These are phyloP conservation scores for Myrmecophaga tridactyla DNA, from an alignment of 2,113 vertebrate genomes.

Conservation along the genomic window DNA sequence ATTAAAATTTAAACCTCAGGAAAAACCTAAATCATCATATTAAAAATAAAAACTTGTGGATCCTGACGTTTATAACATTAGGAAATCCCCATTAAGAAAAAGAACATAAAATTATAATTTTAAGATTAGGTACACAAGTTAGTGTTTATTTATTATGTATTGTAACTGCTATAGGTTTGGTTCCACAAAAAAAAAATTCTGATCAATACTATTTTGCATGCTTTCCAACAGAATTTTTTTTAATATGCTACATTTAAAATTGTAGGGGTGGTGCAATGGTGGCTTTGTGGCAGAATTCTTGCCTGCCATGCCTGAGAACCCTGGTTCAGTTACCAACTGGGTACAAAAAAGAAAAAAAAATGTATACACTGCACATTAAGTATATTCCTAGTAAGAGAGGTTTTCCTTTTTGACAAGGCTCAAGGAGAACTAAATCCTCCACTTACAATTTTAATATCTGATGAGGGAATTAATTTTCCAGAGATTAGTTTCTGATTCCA, in stretches of 20 bases:
- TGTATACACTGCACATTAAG: background rate
- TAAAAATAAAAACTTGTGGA: background rate
- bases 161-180: background rate
- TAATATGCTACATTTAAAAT: background rate
- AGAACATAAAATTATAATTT: background rate
- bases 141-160: background rate
- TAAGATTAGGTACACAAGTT: background rate
- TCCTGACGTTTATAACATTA: background rate
- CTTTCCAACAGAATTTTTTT: background rate
- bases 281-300: too few relatives aligned
- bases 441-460: background rate
- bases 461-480: slow-evolving; percentile 16
- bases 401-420: slow-evolving; percentile 31
- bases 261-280: too few relatives aligned
- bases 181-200: slow-evolving; percentile 17
- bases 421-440: slow-evolving; percentile 19
- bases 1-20: slow-evolving; percentile 1
- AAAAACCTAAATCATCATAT: background rate
- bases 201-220: background rate
- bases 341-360: too few relatives aligned
- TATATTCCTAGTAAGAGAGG: background rate
- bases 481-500: background rate
- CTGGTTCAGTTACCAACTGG: too few relatives aligned
- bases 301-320: too few relatives aligned
- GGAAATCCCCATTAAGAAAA: too few relatives aligned